Conservation (phyloP, 2,797 vertebrate species). For the Poecilia gillii region DNA sequence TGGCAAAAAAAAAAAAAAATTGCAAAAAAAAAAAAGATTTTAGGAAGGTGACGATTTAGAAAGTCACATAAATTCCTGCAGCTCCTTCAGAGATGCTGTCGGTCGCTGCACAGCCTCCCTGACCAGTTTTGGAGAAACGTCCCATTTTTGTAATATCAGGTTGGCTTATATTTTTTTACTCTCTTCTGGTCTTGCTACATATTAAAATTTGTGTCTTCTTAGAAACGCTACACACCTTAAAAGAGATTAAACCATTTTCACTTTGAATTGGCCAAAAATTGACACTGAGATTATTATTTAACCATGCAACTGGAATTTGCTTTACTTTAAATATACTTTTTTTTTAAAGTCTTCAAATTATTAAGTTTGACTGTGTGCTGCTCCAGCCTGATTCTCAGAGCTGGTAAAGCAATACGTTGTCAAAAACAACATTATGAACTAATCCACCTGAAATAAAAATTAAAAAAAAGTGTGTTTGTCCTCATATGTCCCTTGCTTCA, state of each 20-base stretch:
- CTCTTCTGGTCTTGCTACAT: not conserved
- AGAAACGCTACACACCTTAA: not conserved
- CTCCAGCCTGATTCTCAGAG: not conserved
- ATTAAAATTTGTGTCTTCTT: not conserved
- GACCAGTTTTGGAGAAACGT: not conserved
- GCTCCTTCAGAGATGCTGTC: not conserved
- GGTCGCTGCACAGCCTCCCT: not conserved
- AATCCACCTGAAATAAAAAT: not conserved
- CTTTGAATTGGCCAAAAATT: not conserved
- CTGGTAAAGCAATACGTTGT: not conserved
- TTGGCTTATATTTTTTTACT: not conserved
- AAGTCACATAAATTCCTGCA: not conserved
- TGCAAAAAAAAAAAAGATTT: too few relatives aligned
- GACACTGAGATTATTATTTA: not conserved
- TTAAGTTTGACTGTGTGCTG: not conserved
- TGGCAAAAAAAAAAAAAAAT: too few relatives aligned
- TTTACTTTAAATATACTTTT: not conserved
- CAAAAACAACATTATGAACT: not conserved
- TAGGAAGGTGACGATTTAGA: too few relatives aligned
- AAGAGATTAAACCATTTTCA: not conserved
- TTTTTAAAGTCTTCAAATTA: not conserved
- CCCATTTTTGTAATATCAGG: not conserved
- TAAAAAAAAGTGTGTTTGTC: not conserved
- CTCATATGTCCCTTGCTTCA: conserved; percentile 52
- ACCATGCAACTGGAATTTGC: not conserved